A percentile compares a stretch with the other conserved stretches of the same genome.
Conservation (phyloP, 1,140 invertebrate species). For the Bradysia coprophila region DNA sequence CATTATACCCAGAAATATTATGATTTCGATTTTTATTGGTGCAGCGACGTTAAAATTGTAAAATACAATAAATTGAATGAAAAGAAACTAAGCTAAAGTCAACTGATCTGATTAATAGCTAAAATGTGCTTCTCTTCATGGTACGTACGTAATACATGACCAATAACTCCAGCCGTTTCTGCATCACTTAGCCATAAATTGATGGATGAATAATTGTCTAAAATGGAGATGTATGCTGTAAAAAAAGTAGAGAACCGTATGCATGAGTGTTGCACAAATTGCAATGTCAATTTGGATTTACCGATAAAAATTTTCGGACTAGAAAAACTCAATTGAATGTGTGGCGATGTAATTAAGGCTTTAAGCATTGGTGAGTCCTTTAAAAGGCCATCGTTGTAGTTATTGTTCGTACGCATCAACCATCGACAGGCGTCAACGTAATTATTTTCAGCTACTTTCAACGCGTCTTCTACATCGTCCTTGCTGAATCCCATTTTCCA, state of each 20-base stretch:
- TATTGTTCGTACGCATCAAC: constrained; percentile 19
- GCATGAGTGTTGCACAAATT: neutral
- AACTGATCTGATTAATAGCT: constrained; percentile 23
- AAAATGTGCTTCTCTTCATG: constrained; percentile 24
- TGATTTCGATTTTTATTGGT: no score
- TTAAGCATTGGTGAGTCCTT: constrained; percentile 21
- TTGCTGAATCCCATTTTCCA: constrained; percentile 22
- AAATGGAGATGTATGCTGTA: constrained; percentile 18
- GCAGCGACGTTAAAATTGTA: no score
- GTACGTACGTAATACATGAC: constrained; percentile 24
- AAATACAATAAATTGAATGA: no score
- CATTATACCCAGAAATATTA: no score
- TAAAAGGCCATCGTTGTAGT: constrained; percentile 15
- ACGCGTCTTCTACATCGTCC: constrained; percentile 12
- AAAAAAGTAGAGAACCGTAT: neutral
- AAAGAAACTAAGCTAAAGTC: no score
- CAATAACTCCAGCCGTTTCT: constrained; percentile 21
- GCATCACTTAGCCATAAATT: constrained; percentile 21
- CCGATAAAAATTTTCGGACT: constrained; percentile 23
- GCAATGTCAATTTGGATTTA: constrained; percentile 4
- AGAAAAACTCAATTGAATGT: constrained; percentile 20
- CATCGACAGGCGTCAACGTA: constrained; percentile 22
- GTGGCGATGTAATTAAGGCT: constrained; percentile 20
- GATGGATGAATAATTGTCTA: constrained; percentile 23
- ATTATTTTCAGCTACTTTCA: constrained; percentile 20